A percentile compares a stretch with the other conserved stretches of the same genome.
Conservation (phyloP, 2,113 vertebrate genomes). For the Bambusicola thoracicus region DNA sequence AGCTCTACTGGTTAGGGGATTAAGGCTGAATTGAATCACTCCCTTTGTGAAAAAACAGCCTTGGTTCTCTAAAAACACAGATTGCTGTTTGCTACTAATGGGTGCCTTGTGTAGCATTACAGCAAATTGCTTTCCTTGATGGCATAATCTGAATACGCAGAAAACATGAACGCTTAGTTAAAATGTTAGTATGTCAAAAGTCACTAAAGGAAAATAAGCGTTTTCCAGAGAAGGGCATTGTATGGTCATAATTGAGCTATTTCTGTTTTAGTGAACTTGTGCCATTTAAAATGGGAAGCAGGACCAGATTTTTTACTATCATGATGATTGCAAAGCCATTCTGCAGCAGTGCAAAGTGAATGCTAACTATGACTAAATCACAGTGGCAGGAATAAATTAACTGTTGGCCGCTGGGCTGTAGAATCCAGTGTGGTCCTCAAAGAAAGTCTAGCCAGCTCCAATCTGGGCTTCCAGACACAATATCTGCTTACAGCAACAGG, state of each 20-base stretch:
- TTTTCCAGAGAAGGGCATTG: conserved; percentile 3
- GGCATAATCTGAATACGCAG: conserved; percentile 39
- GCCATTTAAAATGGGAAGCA: not conserved
- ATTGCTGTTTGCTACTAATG: conserved; percentile 62
- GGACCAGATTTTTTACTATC: not conserved
- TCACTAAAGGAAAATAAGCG: conserved; percentile 36
- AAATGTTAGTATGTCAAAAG: conserved; percentile 55
- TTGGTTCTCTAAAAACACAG: conserved; percentile 67
- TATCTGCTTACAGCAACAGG: not conserved
- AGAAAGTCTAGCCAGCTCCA: not conserved
- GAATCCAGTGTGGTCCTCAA: not conserved
- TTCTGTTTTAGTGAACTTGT: not conserved
- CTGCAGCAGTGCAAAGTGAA: not conserved
- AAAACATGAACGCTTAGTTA: conserved; percentile 39
- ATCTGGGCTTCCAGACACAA: not conserved
- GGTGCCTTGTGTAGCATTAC: conserved; percentile 59
- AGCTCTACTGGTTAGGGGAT: conserved; percentile 35
- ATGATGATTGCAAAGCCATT: not conserved
- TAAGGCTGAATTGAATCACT: conserved; percentile 35
- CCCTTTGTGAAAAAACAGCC: conserved; percentile 48
- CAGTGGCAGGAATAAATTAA: not conserved
- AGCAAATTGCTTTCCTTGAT: conserved; percentile 68
- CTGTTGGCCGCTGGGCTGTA: not conserved
- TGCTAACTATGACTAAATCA: not conserved
- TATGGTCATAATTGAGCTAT: not conserved